phyloP scores from a whole-genome alignment of 2,113 vertebrate genomes.

The Sakesphorus luctuosus region DNA sequence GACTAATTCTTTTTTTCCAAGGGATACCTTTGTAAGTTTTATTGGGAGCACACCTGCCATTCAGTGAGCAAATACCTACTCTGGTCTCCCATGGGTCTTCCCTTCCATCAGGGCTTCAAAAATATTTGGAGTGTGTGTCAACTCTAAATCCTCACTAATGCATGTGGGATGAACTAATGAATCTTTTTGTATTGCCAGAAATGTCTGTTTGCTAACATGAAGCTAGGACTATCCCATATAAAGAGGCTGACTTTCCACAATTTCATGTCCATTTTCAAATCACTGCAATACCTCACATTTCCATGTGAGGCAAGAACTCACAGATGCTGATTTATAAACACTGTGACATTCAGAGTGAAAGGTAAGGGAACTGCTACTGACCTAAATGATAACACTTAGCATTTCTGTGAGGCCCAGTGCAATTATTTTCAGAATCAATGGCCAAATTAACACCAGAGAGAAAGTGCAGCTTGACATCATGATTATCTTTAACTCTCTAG shows the following conservation, averaged over 20 bases:
- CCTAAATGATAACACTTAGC: background rate
- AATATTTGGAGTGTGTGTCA: background rate
- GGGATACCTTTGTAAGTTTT: background rate
- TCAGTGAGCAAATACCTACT: background rate
- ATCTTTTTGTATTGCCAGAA: background rate
- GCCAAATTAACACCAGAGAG: background rate
- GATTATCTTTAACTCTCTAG: background rate
- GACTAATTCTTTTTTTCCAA: background rate
- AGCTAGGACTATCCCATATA: background rate
- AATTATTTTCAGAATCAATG: background rate
- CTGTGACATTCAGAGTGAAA: background rate
- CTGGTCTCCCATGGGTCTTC: background rate
- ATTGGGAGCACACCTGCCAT: background rate
- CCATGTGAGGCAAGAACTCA: background rate
- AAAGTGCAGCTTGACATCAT: background rate
- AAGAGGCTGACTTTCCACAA: background rate
- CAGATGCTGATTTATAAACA: background rate
- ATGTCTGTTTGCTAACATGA: background rate
- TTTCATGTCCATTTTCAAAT: background rate
- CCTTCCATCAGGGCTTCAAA: background rate
- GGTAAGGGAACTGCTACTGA: background rate
- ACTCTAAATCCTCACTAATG: background rate
- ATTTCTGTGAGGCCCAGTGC: background rate
- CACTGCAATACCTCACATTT: background rate
- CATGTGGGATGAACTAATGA: background rate